Conservation (phyloP, 37 sponge, comb jelly and placozoan species). For the Petrosia ficiformis region DNA sequence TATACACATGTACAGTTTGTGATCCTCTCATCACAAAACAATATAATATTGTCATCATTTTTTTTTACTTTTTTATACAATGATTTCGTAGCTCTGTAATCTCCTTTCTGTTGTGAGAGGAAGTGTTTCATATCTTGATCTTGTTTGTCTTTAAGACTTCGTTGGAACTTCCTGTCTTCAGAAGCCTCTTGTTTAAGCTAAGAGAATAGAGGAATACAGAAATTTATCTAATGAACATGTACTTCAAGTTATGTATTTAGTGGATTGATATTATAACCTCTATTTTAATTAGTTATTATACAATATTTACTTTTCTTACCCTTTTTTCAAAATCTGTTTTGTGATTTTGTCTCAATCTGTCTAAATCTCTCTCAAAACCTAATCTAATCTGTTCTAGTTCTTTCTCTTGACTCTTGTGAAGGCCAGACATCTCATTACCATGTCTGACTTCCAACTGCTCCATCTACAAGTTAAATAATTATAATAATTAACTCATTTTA, state of each 20-base stretch:
- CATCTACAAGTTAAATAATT: conserved; percentile 43
- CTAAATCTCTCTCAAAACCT: conserved; percentile 75
- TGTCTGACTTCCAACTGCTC: conserved; percentile 78
- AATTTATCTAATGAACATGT: not conserved
- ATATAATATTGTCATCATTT: not conserved
- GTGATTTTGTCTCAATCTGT: conserved; percentile 60
- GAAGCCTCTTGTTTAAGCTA: conserved; percentile 51
- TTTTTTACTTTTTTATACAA: conserved; percentile 58
- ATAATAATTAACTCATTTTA: not conserved
- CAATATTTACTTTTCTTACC: conserved; percentile 25
- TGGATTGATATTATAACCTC: too few relatives aligned
- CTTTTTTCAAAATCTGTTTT: conserved; percentile 78
- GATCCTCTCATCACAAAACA: too few relatives aligned
- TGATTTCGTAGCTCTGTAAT: conserved; percentile 67
- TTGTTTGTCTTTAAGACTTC: conserved; percentile 61
- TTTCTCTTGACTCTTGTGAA: conserved; percentile 62
- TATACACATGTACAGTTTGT: too few relatives aligned
- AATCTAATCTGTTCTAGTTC: conserved; percentile 80
- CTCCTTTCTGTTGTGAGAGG: conserved; percentile 76
- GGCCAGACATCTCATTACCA: conserved; percentile 66
- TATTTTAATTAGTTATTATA: not conserved
- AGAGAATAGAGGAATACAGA: conserved; percentile 8
- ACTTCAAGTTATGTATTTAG: not conserved
- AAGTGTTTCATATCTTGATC: conserved; percentile 91
- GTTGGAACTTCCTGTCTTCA: conserved; percentile 74